Base-by-base conservation (phyloP, 2,888 invertebrate genomes). In the Entomobrya multifasciata region DNA sequence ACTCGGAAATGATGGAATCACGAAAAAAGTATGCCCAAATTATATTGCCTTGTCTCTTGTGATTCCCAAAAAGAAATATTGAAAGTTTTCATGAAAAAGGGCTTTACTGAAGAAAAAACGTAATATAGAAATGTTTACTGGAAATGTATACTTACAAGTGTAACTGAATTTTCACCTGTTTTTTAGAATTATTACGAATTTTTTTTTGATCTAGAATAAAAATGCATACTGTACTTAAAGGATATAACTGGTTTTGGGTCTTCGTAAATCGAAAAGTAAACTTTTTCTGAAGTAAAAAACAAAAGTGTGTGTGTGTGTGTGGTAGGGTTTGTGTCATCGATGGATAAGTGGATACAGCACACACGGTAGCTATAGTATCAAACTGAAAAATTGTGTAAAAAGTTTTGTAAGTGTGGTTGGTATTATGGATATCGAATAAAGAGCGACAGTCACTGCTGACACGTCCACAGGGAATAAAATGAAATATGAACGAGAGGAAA, bases 401-500 rank as follows among this genome's bases (percentile, higher is more conserved):
- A 30, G 20, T 44, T 30, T 6, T 72, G 60, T 13, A 4, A 6
- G 13, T 20, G 25, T 13, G 25, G 72, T 36, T 52, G 17, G 55
- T 11, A 8, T 20, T 52, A 30, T 52, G 60, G 77, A 52, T 49
- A 52, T 57, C 60, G 74, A 52, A 77, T 36, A 77, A 55, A 77
- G 60, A 52, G 52, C 20, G 77, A 77, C 57, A 77, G 57, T 36
- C 55, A 30, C 52, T n/a, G n/a, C n/a, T 55, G 41, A 60, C 44
- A 27, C 47, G 67, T 47, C 67, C 52, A 22, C 22, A 25, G 80
- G 67, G 80, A 80, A 80, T 67, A n/a, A 36, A 36, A 80, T 80
- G 80, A 80, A 67, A 80, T 80, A 80, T 80, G 65, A 67, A 52
- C 25, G 52, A 80, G 49, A 65, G n/a, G n/a, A n/a, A n/a, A 80